These are phyloP conservation scores for Enteromius treurensis DNA, from an alignment of 2,797 vertebrate species.

Conservation along the genomic window DNA sequence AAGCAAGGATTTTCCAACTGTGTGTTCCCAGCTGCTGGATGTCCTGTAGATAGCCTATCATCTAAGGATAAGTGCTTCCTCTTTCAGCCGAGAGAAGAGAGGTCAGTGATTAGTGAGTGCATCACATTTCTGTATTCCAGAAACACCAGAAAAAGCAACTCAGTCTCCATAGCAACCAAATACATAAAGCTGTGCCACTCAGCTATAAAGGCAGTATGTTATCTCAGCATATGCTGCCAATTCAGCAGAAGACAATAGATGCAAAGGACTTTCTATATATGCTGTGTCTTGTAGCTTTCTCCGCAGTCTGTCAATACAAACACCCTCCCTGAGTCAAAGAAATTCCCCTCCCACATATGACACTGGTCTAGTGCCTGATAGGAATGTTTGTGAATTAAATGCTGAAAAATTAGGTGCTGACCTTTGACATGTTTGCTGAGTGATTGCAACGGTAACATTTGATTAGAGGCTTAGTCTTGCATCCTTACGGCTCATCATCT, in stretches of 20 bases:
- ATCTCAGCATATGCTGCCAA: background rate
- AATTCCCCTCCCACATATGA: background rate
- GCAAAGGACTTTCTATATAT: background rate
- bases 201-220: background rate
- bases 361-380: background rate
- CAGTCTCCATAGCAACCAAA: background rate
- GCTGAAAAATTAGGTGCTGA: background rate
- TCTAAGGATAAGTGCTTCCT: constrained; percentile 61
- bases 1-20: constrained; percentile 66
- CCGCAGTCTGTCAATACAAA: constrained; percentile 32
- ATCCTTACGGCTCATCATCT: background rate
- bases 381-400: constrained; percentile 15
- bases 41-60: constrained; percentile 64
- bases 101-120: constrained; percentile 57
- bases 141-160: constrained; percentile 34
- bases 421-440: constrained; percentile 12
- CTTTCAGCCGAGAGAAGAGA: constrained; percentile 56
- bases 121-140: constrained; percentile 52
- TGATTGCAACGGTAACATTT: background rate
- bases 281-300: constrained; percentile 44
- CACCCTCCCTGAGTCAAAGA: constrained; percentile 18
- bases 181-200: background rate
- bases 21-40: constrained; percentile 66
- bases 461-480: background rate
- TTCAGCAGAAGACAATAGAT: background rate